Conservation (phyloP, 2,113 vertebrate genomes). For the Tragelaphus scriptus region DNA sequence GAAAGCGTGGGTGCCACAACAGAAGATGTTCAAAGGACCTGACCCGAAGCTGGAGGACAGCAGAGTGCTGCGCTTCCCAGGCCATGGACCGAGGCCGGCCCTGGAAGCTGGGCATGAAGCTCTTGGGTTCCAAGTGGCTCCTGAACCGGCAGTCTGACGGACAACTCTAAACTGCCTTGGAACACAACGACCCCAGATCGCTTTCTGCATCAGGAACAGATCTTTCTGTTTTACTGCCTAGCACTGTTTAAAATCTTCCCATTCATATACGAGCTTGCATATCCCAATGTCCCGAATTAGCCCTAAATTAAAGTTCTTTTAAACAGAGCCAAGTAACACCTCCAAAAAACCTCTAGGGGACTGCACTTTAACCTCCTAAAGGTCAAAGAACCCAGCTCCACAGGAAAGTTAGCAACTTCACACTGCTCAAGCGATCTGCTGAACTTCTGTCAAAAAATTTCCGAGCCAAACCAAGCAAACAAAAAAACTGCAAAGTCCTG, state of each 20-base stretch:
- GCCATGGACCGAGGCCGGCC: not conserved
- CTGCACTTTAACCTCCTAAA: not conserved
- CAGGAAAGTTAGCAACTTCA: not conserved
- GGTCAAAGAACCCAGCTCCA: not conserved
- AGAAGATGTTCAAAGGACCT: not conserved
- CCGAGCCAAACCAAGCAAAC: not conserved
- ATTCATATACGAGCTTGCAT: accelerated
- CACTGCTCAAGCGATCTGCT: not conserved
- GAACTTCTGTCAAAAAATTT: not conserved
- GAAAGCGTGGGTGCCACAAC: not conserved
- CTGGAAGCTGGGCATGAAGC: too few species aligned
- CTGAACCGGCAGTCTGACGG: accelerated
- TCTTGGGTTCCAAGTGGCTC: not conserved
- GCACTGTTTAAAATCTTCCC: not conserved
- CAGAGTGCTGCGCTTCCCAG: not conserved
- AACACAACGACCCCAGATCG: accelerated
- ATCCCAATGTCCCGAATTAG: not conserved
- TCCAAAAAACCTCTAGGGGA: not conserved
- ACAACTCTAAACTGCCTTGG: not conserved
- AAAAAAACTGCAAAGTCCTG: not conserved
- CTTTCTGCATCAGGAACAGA: not conserved
- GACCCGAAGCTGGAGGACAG: not conserved
- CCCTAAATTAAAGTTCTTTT: not conserved
- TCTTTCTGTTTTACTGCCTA: not conserved
- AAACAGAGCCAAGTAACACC: not conserved